phyloP scores from a whole-genome alignment of 2,888 invertebrate genomes.

The Leptinotarsa rubiginosa region DNA sequence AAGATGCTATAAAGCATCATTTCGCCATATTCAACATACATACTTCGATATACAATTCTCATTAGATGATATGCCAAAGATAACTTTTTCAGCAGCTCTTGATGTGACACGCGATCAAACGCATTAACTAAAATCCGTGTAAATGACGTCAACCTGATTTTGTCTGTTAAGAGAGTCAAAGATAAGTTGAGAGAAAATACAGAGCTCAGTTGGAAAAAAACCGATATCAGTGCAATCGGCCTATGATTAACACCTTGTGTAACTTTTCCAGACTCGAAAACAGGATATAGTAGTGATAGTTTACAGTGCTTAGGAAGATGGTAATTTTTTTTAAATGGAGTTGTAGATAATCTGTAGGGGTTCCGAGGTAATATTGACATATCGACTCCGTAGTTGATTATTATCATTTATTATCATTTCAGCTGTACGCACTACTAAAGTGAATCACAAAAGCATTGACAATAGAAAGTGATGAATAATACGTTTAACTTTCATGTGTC shows the following conservation, averaged over 20 bases:
- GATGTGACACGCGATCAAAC: neutral
- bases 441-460: conserved; percentile 1
- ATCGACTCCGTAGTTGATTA: neutral
- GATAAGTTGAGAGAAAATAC: neutral
- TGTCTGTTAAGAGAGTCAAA: neutral
- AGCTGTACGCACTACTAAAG: neutral
- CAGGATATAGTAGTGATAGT: conserved; percentile 6
- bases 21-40: neutral
- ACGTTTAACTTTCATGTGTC: neutral
- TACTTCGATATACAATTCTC: neutral
- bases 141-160: neutral
- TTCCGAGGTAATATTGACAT: neutral
- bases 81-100: neutral
- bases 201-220: neutral
- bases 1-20: neutral
- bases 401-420: neutral
- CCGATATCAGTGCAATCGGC: conserved; percentile 4
- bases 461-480: neutral
- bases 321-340: neutral
- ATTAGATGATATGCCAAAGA: neutral
- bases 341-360: conserved; percentile 3
- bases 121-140: neutral
- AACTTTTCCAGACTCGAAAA: conserved; percentile 5
- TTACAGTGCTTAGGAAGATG: conserved; percentile 11
- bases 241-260: conserved; percentile 18